A percentile compares a stretch with the other conserved stretches of the same genome.
phyloP scores from a whole-genome alignment of 2,888 invertebrate genomes.

The Myopa tessellatipennis region DNA sequence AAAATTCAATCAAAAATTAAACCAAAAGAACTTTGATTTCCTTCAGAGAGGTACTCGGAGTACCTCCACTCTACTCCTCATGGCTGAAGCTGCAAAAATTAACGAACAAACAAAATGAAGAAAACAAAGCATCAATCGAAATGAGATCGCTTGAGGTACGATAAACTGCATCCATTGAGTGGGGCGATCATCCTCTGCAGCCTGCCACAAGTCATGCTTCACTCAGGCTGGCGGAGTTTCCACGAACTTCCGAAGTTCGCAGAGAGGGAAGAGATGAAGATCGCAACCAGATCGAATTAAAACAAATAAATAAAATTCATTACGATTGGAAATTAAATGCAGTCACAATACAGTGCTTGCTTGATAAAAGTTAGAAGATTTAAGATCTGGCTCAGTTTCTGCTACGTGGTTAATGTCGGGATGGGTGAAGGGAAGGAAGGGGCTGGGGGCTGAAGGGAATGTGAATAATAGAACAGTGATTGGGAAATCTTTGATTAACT shows the following conservation, averaged over 20 bases:
- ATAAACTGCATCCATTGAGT: constrained; percentile 24
- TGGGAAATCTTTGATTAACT: no score
- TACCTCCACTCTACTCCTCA: not conserved
- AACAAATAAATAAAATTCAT: constrained; percentile 34
- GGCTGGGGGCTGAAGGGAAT: no score
- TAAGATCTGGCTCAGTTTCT: not conserved
- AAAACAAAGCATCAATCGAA: not conserved
- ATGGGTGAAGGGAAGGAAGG: no score
- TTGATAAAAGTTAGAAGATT: not conserved
- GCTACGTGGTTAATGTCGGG: not conserved
- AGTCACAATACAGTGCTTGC: constrained; percentile 8
- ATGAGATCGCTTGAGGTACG: constrained; percentile 23
- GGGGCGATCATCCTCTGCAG: constrained; percentile 1
- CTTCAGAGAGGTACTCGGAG: not conserved
- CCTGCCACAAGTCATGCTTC: constrained; percentile 3
- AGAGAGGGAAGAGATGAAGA: not conserved
- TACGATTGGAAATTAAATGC: constrained; percentile 26
- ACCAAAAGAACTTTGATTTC: constrained; percentile 20
- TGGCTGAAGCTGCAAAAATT: not conserved
- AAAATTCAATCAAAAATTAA: constrained; percentile 63
- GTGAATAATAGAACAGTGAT: no score
- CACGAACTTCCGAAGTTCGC: not conserved
- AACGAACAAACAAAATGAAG: not conserved
- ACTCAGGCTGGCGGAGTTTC: not conserved
- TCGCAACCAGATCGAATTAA: constrained; percentile 18